phyloP scores from a whole-genome alignment of 2,888 invertebrate genomes.

The Drosophila bunnanda region DNA sequence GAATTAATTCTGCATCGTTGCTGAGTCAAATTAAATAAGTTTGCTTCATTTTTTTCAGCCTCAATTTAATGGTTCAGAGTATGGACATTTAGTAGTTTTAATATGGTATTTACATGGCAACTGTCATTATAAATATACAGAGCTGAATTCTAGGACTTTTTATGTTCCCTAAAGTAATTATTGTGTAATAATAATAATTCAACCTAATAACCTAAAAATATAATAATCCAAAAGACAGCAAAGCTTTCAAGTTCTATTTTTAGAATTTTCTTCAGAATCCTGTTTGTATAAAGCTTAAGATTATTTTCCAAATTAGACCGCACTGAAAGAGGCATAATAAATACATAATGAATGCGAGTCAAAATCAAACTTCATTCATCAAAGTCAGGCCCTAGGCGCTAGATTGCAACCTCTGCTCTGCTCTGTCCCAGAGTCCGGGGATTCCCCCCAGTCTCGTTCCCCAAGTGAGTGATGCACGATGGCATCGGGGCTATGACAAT shows the following conservation, averaged over 20 bases:
- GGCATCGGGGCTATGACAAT: slow-evolving; percentile 56
- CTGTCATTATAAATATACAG: background rate
- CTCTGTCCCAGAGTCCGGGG: background rate
- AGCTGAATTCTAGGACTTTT: background rate
- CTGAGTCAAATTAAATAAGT: slow-evolving; percentile 47
- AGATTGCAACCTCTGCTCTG: slow-evolving; percentile 22
- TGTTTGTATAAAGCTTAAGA: no score
- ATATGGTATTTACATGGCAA: background rate
- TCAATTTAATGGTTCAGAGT: background rate
- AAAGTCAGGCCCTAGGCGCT: slow-evolving; percentile 59
- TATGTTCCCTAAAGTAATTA: background rate
- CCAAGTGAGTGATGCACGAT: slow-evolving; percentile 67
- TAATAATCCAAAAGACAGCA: background rate
- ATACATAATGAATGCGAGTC: slow-evolving; percentile 52
- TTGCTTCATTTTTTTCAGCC: slow-evolving; percentile 20
- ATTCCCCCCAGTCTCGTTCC: background rate
- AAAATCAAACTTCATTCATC: slow-evolving; percentile 72
- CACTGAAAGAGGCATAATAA: slow-evolving; percentile 46
- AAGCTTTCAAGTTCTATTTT: background rate
- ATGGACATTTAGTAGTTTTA: background rate
- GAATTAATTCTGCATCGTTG: slow-evolving; percentile 42
- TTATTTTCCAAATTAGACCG: slow-evolving; percentile 7
- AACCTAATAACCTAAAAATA: background rate
- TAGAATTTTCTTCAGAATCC: background rate
- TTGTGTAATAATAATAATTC: background rate